These are phyloP conservation scores for Acipenser ruthenus DNA, from an alignment of 2,797 vertebrate species.

Conservation along the genomic window DNA sequence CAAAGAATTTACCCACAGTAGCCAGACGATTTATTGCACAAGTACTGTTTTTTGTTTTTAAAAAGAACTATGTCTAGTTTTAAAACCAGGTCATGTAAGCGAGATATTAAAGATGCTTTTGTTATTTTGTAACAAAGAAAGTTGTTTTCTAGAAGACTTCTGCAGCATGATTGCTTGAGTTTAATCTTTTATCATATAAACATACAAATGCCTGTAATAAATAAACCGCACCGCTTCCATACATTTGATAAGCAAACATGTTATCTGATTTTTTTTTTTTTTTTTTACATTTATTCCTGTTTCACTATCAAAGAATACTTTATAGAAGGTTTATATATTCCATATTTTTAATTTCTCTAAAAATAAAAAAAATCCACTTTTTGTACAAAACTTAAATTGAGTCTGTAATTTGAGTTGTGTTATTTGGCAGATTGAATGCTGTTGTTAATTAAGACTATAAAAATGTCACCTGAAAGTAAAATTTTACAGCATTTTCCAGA, in stretches of 20 bases:
- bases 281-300: constrained; percentile 61
- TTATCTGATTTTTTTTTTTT: constrained; percentile 23
- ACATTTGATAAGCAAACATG: constrained; percentile 27
- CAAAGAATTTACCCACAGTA: constrained; percentile 9
- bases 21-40: constrained; percentile 5
- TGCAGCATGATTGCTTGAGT: constrained; percentile 29
- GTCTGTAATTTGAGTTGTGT: constrained; percentile 21
- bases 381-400: constrained; percentile 55
- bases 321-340: constrained; percentile 84
- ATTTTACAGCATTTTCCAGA: too few species aligned
- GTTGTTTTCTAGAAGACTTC: neutral
- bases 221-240: constrained; percentile 19
- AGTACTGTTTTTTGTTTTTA: neutral
- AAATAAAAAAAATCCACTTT: constrained; percentile 75
- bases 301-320: constrained; percentile 78
- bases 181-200: constrained; percentile 26
- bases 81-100: neutral
- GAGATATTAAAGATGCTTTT: neutral
- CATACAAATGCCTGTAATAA: constrained; percentile 12
- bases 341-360: constrained; percentile 80
- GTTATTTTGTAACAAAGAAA: neutral
- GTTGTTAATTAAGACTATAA: too few species aligned
- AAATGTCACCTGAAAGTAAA: too few species aligned
- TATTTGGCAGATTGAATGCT: neutral
- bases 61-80: neutral